Evolutionary conservation across 2,797 vertebrate species (phyloP), one percentile per base, ranked within the genome.

Genomic region (Mastacembelus armatus): DNA sequence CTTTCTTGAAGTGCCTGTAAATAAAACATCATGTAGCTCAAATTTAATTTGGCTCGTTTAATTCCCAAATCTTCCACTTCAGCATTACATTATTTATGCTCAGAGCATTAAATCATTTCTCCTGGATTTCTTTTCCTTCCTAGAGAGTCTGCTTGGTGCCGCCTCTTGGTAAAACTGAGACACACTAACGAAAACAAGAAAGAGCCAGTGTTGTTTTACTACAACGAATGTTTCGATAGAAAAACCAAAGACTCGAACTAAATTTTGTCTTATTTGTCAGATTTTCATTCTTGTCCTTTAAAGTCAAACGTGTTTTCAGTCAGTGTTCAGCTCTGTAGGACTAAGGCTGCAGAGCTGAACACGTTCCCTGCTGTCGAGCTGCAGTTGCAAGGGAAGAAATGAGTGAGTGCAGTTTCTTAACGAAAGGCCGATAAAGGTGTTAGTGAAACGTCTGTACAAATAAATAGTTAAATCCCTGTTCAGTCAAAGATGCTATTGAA

Each of bases 1-100:
- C 2, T 45, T 49, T 61, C 33, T 65, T 3, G 5, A 74, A 78
- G 79, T 72, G 64, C 75, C 80, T 83, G 47, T 59, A 5, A 30
- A 24, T 22, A 0, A 73, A 60, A 44, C 51, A 15, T 26, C 27
- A 47, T 22, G 64, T 55, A 50, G 52, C 38, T 30, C 27, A 48
- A 36, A 11, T n/a, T 40, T 29, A 32, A 40, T 11, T 10, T 5
- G 2, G 40, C 29, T 22, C 38, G 7, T 22, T 7, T 12, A 11
- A 12, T n/a, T n/a, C n/a, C n/a, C n/a, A n/a, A n/a, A n/a, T n/a
- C n/a, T n/a, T n/a, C n/a, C n/a, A n/a, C n/a, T n/a, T n/a, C n/a
- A n/a, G n/a, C n/a, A n/a, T n/a, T n/a, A n/a, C n/a, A n/a, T n/a
- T n/a, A n/a, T n/a, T n/a, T n/a, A n/a, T n/a, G n/a, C n/a, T n/a